Base-by-base conservation (phyloP, 2,113 vertebrate genomes). In the Poecilia latipinna region DNA sequence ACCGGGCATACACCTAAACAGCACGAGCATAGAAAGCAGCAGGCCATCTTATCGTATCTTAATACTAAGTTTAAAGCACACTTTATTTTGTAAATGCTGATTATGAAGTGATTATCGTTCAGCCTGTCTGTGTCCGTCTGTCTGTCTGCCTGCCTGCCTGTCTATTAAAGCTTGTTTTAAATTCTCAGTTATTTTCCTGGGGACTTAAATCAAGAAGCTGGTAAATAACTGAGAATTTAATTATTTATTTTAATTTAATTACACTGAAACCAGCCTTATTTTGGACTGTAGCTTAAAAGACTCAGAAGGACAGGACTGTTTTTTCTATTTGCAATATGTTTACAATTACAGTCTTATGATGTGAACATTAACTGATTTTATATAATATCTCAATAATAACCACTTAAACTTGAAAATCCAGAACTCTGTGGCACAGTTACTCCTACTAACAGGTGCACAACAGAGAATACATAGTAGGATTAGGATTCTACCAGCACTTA, bases 1-100 rank as follows among this genome's bases (percentile, higher is more conserved):
- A 33, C 1, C 32, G 17, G 39, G 32, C 11, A 44, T 22, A 54
- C 26, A 12, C 8, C 11, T 35, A 33, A 60, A 37, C 22, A 39
- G 42, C 39, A 71, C 48, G n/a, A 71, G 6, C 12, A 71, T n/a
- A 54, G 28, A 15, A 60, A 65, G 26, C 51, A 70, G 28, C 70
- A 28, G 13, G 29, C 33, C 48, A 28, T 4, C 24, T 22, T 15
- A 63, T 48, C n/a, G 24, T 70, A 29, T 61, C 63, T 48, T 19
- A 17, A 17, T 48, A 7, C 12, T 39, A 60, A 54, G 29, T 24
- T 32, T 62, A 62, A 69, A 76, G 66, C 44, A 48, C 7, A 8
- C 3, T 54, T 54, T 54, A n/a, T 57, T 57, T 24, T 57, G 35
- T 11, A 37, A 37, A 11, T 37, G 35, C 35, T 37, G 35, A 37